Conservation (phyloP, 2,113 vertebrate genomes). For the Pterophyllum scalare region DNA sequence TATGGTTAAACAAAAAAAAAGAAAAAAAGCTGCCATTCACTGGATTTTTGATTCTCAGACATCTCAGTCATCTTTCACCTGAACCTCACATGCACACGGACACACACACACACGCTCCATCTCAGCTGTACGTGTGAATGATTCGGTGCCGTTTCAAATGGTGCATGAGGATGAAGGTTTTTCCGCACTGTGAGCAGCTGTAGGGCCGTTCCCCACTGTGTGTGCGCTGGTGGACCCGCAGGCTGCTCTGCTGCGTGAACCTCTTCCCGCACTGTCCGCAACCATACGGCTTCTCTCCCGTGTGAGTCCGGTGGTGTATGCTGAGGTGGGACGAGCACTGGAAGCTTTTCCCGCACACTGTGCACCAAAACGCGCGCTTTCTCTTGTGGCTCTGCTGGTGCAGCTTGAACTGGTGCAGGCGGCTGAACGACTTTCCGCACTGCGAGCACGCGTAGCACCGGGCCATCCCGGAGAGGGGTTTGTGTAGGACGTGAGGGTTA, state of each 20-base stretch:
- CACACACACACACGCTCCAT: not conserved
- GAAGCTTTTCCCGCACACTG: slow-evolving; percentile 77
- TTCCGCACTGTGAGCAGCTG: slow-evolving; percentile 78
- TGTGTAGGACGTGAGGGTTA: slow-evolving; percentile 25
- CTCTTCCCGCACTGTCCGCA: slow-evolving; percentile 77
- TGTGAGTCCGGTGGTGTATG: slow-evolving; percentile 79
- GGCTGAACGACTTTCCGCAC: slow-evolving; percentile 74
- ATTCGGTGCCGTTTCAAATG: slow-evolving; percentile 75
- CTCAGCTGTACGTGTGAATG: slow-evolving; percentile 74
- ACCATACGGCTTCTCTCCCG: slow-evolving; percentile 77
- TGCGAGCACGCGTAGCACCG: slow-evolving; percentile 67
- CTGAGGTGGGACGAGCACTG: slow-evolving; percentile 77
- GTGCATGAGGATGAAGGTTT: slow-evolving; percentile 79
- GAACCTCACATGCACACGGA: not conserved
- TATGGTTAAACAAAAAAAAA: not conserved
- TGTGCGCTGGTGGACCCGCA: slow-evolving; percentile 78
- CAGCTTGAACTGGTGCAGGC: slow-evolving; percentile 74
- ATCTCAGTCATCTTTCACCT: not conserved
- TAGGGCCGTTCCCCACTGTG: slow-evolving; percentile 81
- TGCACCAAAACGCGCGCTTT: slow-evolving; percentile 75
- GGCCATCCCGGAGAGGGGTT: not conserved
- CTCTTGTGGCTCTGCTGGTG: slow-evolving; percentile 79
- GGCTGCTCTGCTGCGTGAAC: slow-evolving; percentile 81
- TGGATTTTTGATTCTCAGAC: slow-evolving; percentile 18
- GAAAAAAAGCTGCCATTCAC: not conserved